Conservation (phyloP, 1,140 invertebrate species). For the Bombyx mori region DNA sequence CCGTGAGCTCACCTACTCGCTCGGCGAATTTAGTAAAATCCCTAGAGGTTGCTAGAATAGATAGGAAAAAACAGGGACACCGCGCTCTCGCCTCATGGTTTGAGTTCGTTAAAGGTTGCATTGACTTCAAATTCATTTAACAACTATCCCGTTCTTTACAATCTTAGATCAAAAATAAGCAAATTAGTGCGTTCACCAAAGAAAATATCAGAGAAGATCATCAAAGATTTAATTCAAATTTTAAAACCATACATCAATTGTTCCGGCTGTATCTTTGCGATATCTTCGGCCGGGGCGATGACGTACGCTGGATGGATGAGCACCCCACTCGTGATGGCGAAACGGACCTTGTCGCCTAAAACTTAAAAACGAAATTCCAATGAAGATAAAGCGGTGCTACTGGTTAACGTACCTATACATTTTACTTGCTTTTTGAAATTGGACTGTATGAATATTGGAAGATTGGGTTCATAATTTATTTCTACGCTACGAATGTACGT, state of each 20-base stretch:
- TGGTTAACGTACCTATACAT: background rate
- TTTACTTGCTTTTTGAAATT: background rate
- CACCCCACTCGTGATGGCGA: conserved; percentile 33
- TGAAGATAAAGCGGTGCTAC: background rate
- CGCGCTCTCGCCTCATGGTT: no score
- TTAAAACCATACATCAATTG: conserved; percentile 17
- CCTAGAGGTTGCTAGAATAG: no score
- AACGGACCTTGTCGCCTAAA: conserved; percentile 26
- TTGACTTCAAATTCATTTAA: no score
- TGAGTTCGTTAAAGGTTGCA: no score
- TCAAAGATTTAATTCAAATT: no score
- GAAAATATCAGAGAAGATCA: no score
- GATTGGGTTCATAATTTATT: background rate
- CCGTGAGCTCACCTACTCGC: no score
- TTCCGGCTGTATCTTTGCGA: conserved; percentile 25
- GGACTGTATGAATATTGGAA: background rate
- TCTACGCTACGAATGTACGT: no score
- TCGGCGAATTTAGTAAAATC: no score
- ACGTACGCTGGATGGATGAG: conserved; percentile 36
- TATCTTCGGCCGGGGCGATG: conserved; percentile 41
- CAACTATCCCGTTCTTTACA: background rate
- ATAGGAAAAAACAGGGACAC: no score
- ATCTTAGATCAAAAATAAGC: background rate
- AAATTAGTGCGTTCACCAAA: background rate
- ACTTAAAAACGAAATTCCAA: conserved; percentile 18